Base-by-base conservation (phyloP, 2,888 invertebrate species). In the Mythimna lalbum region DNA sequence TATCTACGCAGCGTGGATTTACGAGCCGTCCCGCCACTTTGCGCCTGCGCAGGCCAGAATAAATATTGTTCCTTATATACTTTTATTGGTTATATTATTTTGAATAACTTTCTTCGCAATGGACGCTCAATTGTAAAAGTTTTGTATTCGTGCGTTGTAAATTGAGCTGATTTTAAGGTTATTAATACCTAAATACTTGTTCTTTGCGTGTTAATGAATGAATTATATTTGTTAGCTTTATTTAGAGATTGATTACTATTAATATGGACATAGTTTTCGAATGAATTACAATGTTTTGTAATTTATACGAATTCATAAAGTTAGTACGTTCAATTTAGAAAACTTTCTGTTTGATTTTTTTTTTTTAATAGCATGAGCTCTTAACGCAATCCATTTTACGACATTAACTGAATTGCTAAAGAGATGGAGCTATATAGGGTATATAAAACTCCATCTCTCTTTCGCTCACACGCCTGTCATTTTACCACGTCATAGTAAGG, bases 1-100 rank as follows among this genome's bases (percentile, higher is more conserved):
- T 91, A 90, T 90, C 92, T 84, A 72, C 67, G 56, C 66, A 69
- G 76, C 73, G 75, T 78, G 85, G 87, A 93, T 93, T 93, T 93
- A 93, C 88, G 89, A 89, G 83, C 82, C 76, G 73, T 80, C 81
- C 80, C 77, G 83, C 88, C 89, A 90, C 88, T 90, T 87, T 86
- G 87, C 88, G 88, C 89, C 89, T 80, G 79, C 73, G 64, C 78
- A 71, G 23, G 47, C 64, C 63, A 59, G 79, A 79, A 81, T 73
- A 81, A 79, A 81, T 76, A 80, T 69, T 61, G 60, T 57, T 84
- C 57, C 76, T 61, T 81, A 82, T 73, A 66, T 72, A 70, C 73
- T 72, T 83, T 76, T 84, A 84, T 83, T 70, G 55, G 69, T 79
- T 79, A 81, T 79, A 75, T 76, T 77, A 71, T 66, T 66, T 72